Base-by-base conservation (phyloP, 2,888 invertebrate genomes). In the Acholoe squamosa region DNA sequence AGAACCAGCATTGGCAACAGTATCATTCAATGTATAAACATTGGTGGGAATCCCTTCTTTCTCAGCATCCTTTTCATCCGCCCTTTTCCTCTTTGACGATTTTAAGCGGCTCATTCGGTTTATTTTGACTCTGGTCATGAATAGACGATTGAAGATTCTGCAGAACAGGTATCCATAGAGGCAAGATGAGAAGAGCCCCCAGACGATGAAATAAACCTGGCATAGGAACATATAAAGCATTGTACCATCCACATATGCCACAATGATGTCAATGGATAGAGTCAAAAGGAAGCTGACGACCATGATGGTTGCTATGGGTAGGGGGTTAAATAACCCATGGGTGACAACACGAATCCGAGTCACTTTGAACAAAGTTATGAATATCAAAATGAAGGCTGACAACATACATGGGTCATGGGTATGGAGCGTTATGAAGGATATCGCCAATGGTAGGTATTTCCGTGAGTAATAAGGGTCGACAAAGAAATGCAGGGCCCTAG, bases 71-170 rank as follows among this genome's bases (percentile, higher is more conserved):
- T 28, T 28, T 71, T 71, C 28, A 0, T 71, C 25, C 7, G 3
- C 16, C 16, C 28, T n/a, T 16, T 28, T 71, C 31, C 28, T 0
- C 14, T 1, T 0, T 25, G 25, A 14, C 25, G 25, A 71, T 71
- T 28, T 71, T 16, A 14, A 5, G 19, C 71, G 0, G 31, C 28
- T 71, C 71, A 71, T 71, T 71, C 71, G 25, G 71, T 71, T 71
- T n/a, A 71, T 71, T 28, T 71, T 71, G 28, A 71, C 71, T 28
- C 71, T 71, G 25, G 71, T 71, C 71, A 71, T 71, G 71, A 28
- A 71, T 7, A 71, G 12, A 7, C 71, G 0, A 16, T 71, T 71
- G 71, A 28, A 71, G 71, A 71, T 71, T 28, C 71, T n/a, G 3
- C 12, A 25, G 28, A 71, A 71, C 3, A 71, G 28, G 31, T 71